Evolutionary conservation across 2,113 vertebrate species (phyloP), one percentile per base, ranked within the genome.

Genomic region (Grallaria varia): DNA sequence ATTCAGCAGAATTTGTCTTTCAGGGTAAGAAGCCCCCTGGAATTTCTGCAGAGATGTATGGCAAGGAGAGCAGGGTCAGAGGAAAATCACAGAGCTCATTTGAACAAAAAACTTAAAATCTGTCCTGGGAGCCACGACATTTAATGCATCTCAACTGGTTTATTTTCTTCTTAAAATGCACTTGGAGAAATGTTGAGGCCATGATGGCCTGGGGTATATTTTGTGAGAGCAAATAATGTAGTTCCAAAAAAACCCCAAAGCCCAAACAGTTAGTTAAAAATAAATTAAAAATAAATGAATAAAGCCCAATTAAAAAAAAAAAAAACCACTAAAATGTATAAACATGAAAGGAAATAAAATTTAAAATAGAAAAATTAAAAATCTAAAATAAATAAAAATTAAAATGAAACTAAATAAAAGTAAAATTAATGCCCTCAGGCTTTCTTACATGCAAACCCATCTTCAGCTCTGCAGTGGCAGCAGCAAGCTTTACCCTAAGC

Each of bases 31-130:
- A 88, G 13, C 6, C 14, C 24, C 10, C 20, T 42, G 71, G 44
- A 63, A 42, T 24, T 25, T 2, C 11, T 58, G 60, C 24, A 40
- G 37, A 40, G 12, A 25, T 37, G 40, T 13, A 14, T 45, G 40
- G 25, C 1, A 9, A 35, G 25, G 17, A 35, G 40, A 60, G 16
- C 31, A 50, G 18, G 44, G 20, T 16, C 0, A 0, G 13, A 17
- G 20, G 21, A 16, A 40, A 78, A 42, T 21, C 27, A 19, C 30
- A 28, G 45, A 23, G 11, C 9, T 50, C 4, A 2, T 27, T 15
- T 28, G n/a, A 67, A 39, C 7, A 14, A 56, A 59, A 25, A 11
- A 4, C 6, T 12, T 27, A 31, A n/a, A 72, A 68, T 42, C 23
- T 52, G 21, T 49, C 31, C 33, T 9, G 22, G 30, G 47, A 47